Percentiles rank a stretch among this genome's conserved stretches.
Evolutionary conservation across 2,797 vertebrate species (phyloP).

Genomic region (Galago senegalensis): DNA sequence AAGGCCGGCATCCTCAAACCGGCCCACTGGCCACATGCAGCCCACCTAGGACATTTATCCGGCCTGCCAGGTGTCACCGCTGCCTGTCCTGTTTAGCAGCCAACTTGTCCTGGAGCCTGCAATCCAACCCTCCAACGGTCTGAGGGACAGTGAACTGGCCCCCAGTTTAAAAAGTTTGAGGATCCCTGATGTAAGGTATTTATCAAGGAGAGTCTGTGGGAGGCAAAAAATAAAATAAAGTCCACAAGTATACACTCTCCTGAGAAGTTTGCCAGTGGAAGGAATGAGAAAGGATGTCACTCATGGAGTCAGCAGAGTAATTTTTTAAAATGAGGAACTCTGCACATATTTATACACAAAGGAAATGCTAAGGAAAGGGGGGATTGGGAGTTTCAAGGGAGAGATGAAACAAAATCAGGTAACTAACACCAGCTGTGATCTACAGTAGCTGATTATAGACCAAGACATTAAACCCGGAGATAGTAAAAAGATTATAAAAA

Average conservation of each 20-base stretch:
- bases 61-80: no score
- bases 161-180: no score
- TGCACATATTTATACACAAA: neutral
- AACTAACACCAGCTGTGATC: neutral
- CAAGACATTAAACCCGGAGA: neutral
- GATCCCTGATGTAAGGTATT: neutral
- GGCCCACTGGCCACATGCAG: no score
- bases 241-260: neutral
- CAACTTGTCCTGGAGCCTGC: no score
- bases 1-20: neutral
- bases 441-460: neutral
- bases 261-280: neutral
- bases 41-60: no score
- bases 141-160: no score
- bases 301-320: neutral
- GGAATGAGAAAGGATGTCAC: neutral
- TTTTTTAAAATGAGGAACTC: neutral
- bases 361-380: neutral
- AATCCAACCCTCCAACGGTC: no score
- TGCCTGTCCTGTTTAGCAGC: no score
- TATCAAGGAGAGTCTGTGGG: neutral
- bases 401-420: neutral
- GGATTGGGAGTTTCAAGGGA: neutral
- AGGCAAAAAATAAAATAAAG: neutral
- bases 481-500: neutral